phyloP scores from a whole-genome alignment of 2,797 vertebrate genomes.

The Tinamus major region DNA sequence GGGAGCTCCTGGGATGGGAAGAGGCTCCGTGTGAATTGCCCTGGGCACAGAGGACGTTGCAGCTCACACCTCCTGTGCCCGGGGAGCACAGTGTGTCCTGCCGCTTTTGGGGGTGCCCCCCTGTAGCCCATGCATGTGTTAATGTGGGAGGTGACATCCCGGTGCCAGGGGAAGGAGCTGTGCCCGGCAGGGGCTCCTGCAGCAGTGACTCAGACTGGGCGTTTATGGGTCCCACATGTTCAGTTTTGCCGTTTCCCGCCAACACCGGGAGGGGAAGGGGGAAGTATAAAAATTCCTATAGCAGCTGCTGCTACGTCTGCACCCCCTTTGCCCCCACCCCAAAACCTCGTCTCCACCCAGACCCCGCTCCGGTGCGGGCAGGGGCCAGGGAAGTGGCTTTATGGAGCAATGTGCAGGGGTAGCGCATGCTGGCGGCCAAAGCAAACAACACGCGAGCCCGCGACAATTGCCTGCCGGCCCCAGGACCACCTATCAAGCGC shows the following conservation, averaged over 20 bases:
- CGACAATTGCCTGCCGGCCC: constrained; percentile 19
- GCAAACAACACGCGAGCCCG: not conserved
- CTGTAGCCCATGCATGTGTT: fast-evolving
- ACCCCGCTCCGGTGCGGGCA: not conserved
- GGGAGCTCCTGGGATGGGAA: not conserved
- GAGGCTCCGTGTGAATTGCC: fast-evolving
- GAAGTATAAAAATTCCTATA: constrained; percentile 43
- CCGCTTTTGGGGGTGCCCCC: not conserved
- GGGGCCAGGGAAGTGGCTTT: not conserved
- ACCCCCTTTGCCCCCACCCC: not conserved
- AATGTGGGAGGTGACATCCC: not conserved
- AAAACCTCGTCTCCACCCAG: not conserved
- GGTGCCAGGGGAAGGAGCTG: not conserved
- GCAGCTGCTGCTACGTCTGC: constrained; percentile 18
- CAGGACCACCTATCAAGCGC: constrained; percentile 68
- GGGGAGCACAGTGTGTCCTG: fast-evolving
- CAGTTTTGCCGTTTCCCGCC: not conserved
- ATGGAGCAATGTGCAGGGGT: not conserved
- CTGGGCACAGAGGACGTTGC: not conserved
- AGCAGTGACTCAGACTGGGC: not conserved
- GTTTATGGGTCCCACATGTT: constrained; percentile 64
- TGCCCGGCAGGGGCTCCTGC: constrained; percentile 1
- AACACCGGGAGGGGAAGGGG: constrained; percentile 9
- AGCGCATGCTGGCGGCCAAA: not conserved
- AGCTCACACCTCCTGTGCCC: not conserved